These are phyloP conservation scores for Acronicta psi DNA, from an alignment of 2,888 invertebrate species.

Conservation along the genomic window DNA sequence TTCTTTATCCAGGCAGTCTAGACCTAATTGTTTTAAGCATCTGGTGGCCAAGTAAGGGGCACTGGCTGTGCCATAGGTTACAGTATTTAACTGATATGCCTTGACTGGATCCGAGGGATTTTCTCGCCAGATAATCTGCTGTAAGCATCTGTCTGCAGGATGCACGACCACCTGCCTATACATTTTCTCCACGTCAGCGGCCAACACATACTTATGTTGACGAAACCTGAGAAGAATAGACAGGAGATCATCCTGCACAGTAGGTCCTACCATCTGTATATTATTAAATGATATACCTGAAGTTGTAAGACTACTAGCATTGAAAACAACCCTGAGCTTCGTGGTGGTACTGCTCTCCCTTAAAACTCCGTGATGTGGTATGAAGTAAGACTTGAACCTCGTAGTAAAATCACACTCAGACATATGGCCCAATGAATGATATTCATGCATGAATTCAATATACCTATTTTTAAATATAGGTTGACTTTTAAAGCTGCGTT, in stretches of 20 bases:
- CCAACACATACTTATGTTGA: not conserved
- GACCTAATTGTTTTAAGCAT: not conserved
- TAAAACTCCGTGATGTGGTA: not conserved
- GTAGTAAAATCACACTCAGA: too few relatives aligned
- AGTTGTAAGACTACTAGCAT: not conserved
- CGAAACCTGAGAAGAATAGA: not conserved
- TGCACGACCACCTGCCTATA: not conserved
- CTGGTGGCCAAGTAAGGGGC: not conserved
- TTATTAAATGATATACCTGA: not conserved
- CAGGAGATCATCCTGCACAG: not conserved
- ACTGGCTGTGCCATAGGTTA: not conserved
- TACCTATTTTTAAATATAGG: too few relatives aligned
- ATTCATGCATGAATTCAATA: too few relatives aligned
- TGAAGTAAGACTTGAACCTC: not conserved
- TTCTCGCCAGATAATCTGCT: not conserved
- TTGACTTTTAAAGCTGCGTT: too few relatives aligned
- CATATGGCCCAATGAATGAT: too few relatives aligned
- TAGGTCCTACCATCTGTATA: not conserved
- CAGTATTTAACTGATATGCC: not conserved
- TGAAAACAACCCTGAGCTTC: not conserved
- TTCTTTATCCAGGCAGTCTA: not conserved
- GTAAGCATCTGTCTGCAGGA: not conserved
- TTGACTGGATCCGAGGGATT: not conserved
- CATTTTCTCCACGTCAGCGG: not conserved
- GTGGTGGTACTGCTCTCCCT: not conserved